Evolutionary conservation across 2,797 vertebrate species (phyloP).

Genomic region (Lepus oiostolus): DNA sequence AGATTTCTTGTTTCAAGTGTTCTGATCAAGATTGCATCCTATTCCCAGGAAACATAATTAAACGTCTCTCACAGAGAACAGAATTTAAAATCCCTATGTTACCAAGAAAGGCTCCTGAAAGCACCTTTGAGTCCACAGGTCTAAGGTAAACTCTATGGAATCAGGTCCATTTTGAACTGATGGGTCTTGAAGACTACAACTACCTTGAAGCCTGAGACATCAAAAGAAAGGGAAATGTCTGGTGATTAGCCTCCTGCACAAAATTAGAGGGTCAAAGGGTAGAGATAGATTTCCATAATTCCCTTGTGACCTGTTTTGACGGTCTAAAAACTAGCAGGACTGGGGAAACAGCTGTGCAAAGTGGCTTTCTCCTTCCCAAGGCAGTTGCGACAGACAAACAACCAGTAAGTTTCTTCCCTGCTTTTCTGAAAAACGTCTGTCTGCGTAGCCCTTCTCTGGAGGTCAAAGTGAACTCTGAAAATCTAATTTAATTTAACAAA

Average conservation of each 20-base stretch:
- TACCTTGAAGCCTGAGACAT: neutral
- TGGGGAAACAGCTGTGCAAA: neutral
- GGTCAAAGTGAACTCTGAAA: neutral
- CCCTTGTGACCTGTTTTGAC: slow-evolving; percentile 1
- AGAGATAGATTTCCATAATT: slow-evolving; percentile 16
- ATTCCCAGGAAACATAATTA: slow-evolving; percentile 51
- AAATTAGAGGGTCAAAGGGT: slow-evolving; percentile 27
- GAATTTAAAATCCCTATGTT: neutral
- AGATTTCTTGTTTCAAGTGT: slow-evolving; percentile 34
- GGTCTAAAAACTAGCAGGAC: neutral
- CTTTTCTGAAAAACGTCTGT: slow-evolving; percentile 35
- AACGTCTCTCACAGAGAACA: neutral
- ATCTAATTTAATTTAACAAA: slow-evolving; percentile 10
- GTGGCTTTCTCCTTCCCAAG: neutral
- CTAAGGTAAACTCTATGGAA: slow-evolving; percentile 48
- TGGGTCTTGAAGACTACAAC: neutral
- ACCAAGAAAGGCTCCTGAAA: neutral
- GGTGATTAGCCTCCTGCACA: slow-evolving; percentile 64
- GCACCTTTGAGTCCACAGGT: slow-evolving; percentile 19
- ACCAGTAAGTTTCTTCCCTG: neutral
- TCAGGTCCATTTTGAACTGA: slow-evolving; percentile 27
- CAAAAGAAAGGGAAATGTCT: slow-evolving; percentile 62
- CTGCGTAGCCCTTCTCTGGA: neutral
- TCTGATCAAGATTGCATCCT: neutral
- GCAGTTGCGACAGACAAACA: neutral